Percentiles rank a stretch among this genome's conserved stretches.
Evolutionary conservation across 1,140 invertebrate species (phyloP).

Genomic region (Bilobella aurantiaca): DNA sequence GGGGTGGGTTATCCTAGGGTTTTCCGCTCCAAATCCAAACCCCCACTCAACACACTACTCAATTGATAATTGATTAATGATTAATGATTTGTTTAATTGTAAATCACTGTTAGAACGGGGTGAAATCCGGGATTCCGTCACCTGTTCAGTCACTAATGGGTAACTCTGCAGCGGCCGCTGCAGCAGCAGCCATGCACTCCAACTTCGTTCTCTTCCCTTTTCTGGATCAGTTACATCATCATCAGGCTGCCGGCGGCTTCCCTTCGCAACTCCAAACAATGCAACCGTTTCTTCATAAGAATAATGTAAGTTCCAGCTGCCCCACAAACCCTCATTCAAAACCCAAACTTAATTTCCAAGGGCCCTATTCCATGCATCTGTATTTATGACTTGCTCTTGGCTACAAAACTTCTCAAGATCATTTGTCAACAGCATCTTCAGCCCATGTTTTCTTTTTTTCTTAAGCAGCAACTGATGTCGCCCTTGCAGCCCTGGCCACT

Average conservation of each 20-base stretch:
- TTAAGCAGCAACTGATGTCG: slow-evolving; percentile 21
- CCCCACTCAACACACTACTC: too few relatives aligned
- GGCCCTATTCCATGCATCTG: not conserved
- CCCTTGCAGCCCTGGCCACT: slow-evolving; percentile 26
- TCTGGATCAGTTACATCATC: slow-evolving; percentile 44
- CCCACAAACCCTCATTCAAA: not conserved
- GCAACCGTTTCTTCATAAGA: slow-evolving; percentile 38
- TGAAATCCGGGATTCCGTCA: slow-evolving; percentile 36
- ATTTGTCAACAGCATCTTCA: not conserved
- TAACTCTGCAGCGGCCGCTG: slow-evolving; percentile 43
- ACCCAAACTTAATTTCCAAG: not conserved
- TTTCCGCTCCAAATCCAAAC: too few relatives aligned
- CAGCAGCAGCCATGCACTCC: slow-evolving; percentile 41
- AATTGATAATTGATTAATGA: too few relatives aligned
- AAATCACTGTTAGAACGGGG: slow-evolving; percentile 33
- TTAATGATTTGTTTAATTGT: too few relatives aligned
- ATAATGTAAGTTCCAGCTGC: slow-evolving; percentile 26
- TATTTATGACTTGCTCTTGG: not conserved
- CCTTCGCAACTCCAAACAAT: slow-evolving; percentile 41
- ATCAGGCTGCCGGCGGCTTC: slow-evolving; percentile 37
- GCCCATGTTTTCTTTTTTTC: not conserved
- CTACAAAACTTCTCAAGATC: too few relatives aligned
- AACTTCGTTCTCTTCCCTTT: slow-evolving; percentile 52
- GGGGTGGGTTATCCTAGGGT: too few relatives aligned
- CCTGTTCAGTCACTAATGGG: slow-evolving; percentile 33